Conservation (phyloP, 2,888 invertebrate species). For the Polydesmus complanatus region DNA sequence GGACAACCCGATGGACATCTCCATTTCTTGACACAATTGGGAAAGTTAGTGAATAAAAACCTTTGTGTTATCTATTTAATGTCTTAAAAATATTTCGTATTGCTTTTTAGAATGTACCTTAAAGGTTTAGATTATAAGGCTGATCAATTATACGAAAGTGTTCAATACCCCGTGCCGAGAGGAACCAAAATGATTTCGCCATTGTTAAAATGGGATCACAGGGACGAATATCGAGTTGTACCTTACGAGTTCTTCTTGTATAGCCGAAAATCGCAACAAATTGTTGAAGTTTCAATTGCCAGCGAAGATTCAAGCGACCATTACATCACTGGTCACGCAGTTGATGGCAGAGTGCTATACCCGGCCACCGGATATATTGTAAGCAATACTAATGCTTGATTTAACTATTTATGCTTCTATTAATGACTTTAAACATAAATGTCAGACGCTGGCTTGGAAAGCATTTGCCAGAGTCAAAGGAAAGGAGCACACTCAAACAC, state of each 20-base stretch:
- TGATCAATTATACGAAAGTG: conserved; percentile 30
- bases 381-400: not conserved
- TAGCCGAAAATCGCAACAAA: conserved; percentile 16
- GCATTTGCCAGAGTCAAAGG: conserved; percentile 17
- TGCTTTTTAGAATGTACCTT: not conserved
- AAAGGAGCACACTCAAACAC: conserved; percentile 29
- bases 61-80: not conserved
- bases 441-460: conserved; percentile 18
- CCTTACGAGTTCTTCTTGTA: conserved; percentile 5
- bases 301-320: conserved; percentile 30
- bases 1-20: not conserved
- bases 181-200: conserved; percentile 74
- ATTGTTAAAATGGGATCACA: conserved; percentile 75
- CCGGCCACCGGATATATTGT: conserved; percentile 36
- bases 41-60: conserved; percentile 1
- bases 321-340: conserved; percentile 33
- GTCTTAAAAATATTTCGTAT: too few species aligned
- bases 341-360: conserved; percentile 39
- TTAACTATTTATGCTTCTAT: not conserved
- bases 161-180: conserved; percentile 68
- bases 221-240: conserved; percentile 32
- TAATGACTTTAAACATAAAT: conserved; percentile 7
- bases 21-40: not conserved
- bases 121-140: conserved; percentile 33
- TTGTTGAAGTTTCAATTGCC: conserved; percentile 24